These are phyloP conservation scores for Dicyrtoma fusca DNA, from an alignment of 2,888 invertebrate species.

Conservation along the genomic window DNA sequence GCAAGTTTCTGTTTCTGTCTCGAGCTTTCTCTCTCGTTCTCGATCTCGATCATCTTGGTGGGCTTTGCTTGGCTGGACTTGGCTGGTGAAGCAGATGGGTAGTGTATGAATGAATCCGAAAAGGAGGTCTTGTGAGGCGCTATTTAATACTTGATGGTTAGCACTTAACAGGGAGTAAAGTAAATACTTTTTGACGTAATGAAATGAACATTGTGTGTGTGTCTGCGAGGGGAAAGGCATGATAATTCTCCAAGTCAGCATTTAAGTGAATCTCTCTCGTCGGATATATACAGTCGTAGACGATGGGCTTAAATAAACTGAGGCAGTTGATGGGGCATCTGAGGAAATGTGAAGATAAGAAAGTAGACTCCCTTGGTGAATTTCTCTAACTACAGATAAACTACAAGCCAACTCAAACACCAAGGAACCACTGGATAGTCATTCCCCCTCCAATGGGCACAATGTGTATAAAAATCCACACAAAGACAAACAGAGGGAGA, in stretches of 20 bases:
- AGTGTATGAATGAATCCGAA: not conserved
- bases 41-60: not conserved
- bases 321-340: slow-evolving; percentile 11
- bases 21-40: no score
- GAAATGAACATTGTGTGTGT: slow-evolving; percentile 13
- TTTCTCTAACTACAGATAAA: slow-evolving; percentile 6
- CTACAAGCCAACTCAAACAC: not conserved
- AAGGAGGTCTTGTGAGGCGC: not conserved
- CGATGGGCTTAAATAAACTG: slow-evolving; percentile 13
- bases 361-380: slow-evolving; percentile 8
- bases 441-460: not conserved
- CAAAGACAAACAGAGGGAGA: not conserved
- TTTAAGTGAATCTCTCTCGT: slow-evolving; percentile 10
- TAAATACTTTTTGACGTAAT: slow-evolving; percentile 21
- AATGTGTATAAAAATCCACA: not conserved
- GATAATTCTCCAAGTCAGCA: slow-evolving; percentile 4
- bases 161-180: slow-evolving; percentile 14
- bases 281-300: not conserved
- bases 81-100: not conserved
- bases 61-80: not conserved
- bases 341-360: slow-evolving; percentile 17
- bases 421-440: no score
- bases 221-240: not conserved
- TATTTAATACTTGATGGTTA: slow-evolving; percentile 25
- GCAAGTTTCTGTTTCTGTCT: no score